Conservation (phyloP, 2,797 vertebrate species). For the Trachurus trachurus region DNA sequence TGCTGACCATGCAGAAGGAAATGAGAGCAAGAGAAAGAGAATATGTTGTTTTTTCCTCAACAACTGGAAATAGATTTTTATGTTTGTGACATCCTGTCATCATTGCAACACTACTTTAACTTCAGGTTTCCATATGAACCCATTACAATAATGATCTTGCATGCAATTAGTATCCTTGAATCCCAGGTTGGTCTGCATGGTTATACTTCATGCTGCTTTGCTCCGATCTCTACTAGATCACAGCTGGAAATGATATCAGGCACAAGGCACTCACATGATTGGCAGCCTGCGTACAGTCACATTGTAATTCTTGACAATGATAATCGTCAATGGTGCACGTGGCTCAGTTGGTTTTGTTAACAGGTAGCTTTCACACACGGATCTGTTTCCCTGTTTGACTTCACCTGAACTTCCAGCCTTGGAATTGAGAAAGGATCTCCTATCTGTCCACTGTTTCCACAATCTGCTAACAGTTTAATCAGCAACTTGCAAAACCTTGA, state of each 20-base stretch:
- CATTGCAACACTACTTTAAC: constrained; percentile 3
- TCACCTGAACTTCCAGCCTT: not conserved
- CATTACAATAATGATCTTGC: not conserved
- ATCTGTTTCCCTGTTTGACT: not conserved
- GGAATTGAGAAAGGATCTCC: not conserved
- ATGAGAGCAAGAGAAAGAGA: constrained; percentile 11
- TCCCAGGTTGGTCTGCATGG: constrained; percentile 6
- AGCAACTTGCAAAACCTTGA: constrained; percentile 5
- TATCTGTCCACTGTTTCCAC: constrained; percentile 8
- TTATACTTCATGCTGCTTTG: not conserved
- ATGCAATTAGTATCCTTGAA: constrained; percentile 11
- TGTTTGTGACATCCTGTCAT: not conserved
- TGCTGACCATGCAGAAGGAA: constrained; percentile 21
- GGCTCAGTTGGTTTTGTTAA: constrained; percentile 9
- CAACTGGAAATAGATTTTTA: constrained; percentile 5
- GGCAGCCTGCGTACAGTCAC: not conserved
- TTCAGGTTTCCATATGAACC: not conserved
- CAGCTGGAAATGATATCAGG: constrained; percentile 18
- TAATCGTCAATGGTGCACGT: constrained; percentile 3
- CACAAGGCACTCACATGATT: not conserved
- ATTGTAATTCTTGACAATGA: constrained; percentile 5
- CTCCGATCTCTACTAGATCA: not conserved
- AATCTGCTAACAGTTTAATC: constrained; percentile 21
- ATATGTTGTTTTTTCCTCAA: not conserved
- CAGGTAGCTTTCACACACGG: constrained; percentile 1